These are phyloP conservation scores for Drosophila orena DNA, from an alignment of 1,140 invertebrate species.

Conservation along the genomic window DNA sequence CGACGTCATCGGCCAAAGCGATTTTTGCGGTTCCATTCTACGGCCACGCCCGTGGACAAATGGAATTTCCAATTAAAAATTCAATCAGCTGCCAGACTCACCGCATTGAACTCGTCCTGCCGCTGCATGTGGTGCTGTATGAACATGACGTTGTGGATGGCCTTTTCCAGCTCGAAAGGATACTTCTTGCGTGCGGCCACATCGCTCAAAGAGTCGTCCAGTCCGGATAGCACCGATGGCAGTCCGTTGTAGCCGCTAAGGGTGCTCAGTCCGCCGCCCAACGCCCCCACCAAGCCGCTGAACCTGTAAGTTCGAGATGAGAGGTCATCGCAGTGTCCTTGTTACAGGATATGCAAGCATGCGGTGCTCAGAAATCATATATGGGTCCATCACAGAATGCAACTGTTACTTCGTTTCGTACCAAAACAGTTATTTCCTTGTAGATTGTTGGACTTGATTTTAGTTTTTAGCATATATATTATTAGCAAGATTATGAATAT, in stretches of 20 bases:
- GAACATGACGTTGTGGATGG: conserved; percentile 97
- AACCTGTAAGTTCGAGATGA: conserved; percentile 86
- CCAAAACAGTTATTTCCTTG: too few relatives aligned
- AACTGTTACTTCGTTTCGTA: neutral
- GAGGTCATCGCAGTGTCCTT: conserved; percentile 17
- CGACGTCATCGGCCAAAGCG: conserved; percentile 31
- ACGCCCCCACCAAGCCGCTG: conserved; percentile 88
- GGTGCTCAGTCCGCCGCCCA: conserved; percentile 86
- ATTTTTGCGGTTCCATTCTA: conserved; percentile 64
- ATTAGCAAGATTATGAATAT: too few relatives aligned
- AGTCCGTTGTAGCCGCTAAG: conserved; percentile 91
- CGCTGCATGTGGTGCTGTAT: conserved; percentile 97
- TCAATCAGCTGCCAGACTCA: conserved; percentile 85
- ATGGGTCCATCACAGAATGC: neutral
- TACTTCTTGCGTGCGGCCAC: conserved; percentile 93
- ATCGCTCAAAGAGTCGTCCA: conserved; percentile 93
- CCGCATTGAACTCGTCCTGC: conserved; percentile 97
- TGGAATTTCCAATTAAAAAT: conserved; percentile 82
- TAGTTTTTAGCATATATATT: too few relatives aligned
- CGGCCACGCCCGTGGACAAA: conserved; percentile 46
- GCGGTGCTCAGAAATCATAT: neutral
- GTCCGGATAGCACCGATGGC: conserved; percentile 91
- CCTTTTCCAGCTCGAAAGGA: conserved; percentile 96
- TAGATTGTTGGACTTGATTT: too few relatives aligned
- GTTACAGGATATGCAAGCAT: neutral